A percentile compares a stretch with the other conserved stretches of the same genome.
phyloP scores from a whole-genome alignment of 1,140 invertebrate species.

The Belonocnema kinseyi region DNA sequence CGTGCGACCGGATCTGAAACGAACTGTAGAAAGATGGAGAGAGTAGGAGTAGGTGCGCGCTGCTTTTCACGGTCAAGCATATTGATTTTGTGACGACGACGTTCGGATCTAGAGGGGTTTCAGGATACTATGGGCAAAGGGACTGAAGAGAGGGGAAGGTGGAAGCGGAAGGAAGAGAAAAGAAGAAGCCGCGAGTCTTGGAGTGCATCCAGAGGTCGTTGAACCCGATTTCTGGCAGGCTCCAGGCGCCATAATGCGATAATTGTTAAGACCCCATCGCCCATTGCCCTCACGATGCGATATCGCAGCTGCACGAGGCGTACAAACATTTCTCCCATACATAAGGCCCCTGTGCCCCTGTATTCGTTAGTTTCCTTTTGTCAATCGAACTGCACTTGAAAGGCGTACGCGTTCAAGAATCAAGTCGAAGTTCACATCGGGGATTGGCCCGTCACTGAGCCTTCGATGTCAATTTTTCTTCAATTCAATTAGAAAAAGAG shows the following conservation, averaged over 20 bases:
- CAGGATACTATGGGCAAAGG: neutral
- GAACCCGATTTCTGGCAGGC: slow-evolving; percentile 65
- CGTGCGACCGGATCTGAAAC: slow-evolving; percentile 55
- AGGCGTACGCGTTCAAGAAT: neutral
- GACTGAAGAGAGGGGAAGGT: slow-evolving; percentile 42
- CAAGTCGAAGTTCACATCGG: neutral
- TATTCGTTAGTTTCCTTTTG: slow-evolving; percentile 21
- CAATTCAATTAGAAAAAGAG: too few species aligned
- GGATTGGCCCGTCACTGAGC: too few species aligned
- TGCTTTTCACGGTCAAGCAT: slow-evolving; percentile 76
- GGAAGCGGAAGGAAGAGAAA: slow-evolving; percentile 63
- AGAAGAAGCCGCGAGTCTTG: slow-evolving; percentile 68
- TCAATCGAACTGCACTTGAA: slow-evolving; percentile 22
- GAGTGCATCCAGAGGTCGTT: slow-evolving; percentile 74
- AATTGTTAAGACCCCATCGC: slow-evolving; percentile 54
- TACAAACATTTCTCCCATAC: neutral
- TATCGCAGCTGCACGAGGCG: neutral
- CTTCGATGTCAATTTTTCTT: too few species aligned
- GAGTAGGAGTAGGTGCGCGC: slow-evolving; percentile 63
- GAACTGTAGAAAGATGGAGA: slow-evolving; percentile 50
- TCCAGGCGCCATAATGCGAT: slow-evolving; percentile 56
- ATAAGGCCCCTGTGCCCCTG: neutral
- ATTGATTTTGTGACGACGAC: slow-evolving; percentile 70
- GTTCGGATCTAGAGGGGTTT: slow-evolving; percentile 41
- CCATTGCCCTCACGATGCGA: neutral